Base-by-base conservation (phyloP, 2,113 vertebrate species). In the Ailurus styani region DNA sequence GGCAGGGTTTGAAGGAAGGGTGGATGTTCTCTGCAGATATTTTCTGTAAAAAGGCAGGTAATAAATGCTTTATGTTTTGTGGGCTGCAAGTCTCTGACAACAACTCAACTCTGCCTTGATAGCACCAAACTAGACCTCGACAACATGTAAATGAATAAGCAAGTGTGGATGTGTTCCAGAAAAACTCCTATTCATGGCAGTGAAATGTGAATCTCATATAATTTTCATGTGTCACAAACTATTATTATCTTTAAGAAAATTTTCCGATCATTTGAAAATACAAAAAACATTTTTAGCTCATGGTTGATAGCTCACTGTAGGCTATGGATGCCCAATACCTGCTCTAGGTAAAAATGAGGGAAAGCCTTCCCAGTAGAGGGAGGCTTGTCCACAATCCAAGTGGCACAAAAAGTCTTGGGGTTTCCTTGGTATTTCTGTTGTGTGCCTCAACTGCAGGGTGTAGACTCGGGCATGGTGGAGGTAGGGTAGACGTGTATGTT, bases 181-280 rank as follows among this genome's bases (percentile, higher is more conserved):
- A 94, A 84, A 27, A 17, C 14, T 11, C 54, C 0, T 12, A 23
- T 34, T 31, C 42, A 60, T 34, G 27, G 0, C 64, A 86, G 66
- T 34, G 13, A 21, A 25, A 89, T 60, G 52, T 82, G 40, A 47
- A 72, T 54, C 68, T 82, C 7, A 52, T 29, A 10, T 45, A 12
- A 64, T 20, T 89, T 85, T 85, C 13, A 70, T 5, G 29, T 52
- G 78, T 82, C 31, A 93, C n/a, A 45, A 82, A 66, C 73, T 57
- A 42, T n/a, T 83, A 73, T 55, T 18, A n/a, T 21, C 34, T 57
- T 79, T 54, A 3, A 21, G 45, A 17, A 7, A 52, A 7, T 37
- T 1, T 50, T 21, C 73, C 37, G 45, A n/a, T 64, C 15, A 42
- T 84, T 88, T 77, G 9, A 64, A 90, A 81, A 81, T 62, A 0